These are phyloP conservation scores for Rhingia campestris DNA, from an alignment of 2,888 invertebrate genomes.

Conservation along the genomic window DNA sequence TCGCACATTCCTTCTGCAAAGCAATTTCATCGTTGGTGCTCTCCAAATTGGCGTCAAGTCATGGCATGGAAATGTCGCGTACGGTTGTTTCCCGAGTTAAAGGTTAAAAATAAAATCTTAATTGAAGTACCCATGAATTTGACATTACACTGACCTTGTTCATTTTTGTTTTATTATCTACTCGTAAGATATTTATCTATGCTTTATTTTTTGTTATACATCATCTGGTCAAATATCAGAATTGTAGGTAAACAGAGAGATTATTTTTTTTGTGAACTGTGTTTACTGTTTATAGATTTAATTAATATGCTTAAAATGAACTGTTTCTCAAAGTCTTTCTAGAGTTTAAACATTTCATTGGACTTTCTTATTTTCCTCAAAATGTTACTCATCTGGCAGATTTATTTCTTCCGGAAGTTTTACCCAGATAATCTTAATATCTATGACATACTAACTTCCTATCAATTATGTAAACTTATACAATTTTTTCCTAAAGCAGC, in stretches of 20 bases:
- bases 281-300: background rate
- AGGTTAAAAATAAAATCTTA: background rate
- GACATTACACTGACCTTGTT: background rate
- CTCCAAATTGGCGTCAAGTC: too few relatives aligned
- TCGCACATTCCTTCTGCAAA: too few relatives aligned
- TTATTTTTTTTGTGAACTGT: background rate
- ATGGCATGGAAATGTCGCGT: background rate
- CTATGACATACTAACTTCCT: background rate
- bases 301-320: too few relatives aligned
- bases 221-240: background rate
- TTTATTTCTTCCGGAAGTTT: background rate
- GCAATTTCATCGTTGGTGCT: too few relatives aligned
- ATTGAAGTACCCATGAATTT: background rate
- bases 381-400: too few relatives aligned
- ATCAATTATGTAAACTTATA: background rate
- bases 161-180: background rate
- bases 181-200: background rate
- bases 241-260: background rate
- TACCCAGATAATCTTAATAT: background rate
- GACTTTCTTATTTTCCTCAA: too few relatives aligned
- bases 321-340: too few relatives aligned
- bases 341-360: too few relatives aligned
- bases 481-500: background rate
- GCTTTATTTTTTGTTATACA: background rate
- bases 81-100: background rate